Percentiles rank a stretch among this genome's conserved stretches.
phyloP scores from a whole-genome alignment of 1,140 invertebrate genomes.

The Melipona quadrifasciata region DNA sequence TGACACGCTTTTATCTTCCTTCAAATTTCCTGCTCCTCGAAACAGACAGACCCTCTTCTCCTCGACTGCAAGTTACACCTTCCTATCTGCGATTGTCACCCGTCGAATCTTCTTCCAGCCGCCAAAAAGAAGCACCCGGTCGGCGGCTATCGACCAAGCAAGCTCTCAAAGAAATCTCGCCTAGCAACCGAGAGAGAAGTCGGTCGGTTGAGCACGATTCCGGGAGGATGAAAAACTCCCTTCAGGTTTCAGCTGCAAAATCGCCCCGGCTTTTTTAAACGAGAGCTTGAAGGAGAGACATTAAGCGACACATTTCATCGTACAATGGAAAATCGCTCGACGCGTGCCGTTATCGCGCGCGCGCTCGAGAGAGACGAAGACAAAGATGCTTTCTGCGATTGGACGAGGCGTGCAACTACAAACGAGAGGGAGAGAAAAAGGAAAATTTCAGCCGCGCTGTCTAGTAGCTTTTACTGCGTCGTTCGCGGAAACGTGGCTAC shows the following conservation, averaged over 20 bases:
- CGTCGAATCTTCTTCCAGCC: background rate
- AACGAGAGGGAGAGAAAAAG: too few relatives aligned
- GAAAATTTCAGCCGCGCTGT: background rate
- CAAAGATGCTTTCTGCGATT: conserved; percentile 9
- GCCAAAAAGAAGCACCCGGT: background rate
- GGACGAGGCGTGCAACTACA: background rate
- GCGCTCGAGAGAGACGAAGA: background rate
- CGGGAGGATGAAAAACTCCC: background rate
- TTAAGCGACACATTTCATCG: conserved; percentile 21
- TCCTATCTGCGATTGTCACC: background rate
- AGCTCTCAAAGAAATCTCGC: conserved; percentile 9
- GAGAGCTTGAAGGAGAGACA: conserved; percentile 2
- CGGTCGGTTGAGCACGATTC: background rate
- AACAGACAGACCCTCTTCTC: background rate
- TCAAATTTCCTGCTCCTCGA: background rate
- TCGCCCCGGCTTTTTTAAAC: conserved; percentile 1
- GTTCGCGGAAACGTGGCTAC: conserved; percentile 3
- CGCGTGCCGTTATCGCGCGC: too few relatives aligned
- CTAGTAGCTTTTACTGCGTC: background rate
- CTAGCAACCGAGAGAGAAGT: background rate
- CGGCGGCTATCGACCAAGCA: background rate
- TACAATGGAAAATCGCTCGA: conserved; percentile 37
- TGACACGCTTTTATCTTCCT: too few relatives aligned
- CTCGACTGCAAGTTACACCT: background rate
- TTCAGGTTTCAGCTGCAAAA: conserved; percentile 2